A percentile compares a stretch with the other conserved stretches of the same genome.
These are phyloP conservation scores for Nipponacmea schrenckii DNA, from an alignment of 2,888 invertebrate genomes.

Conservation along the genomic window DNA sequence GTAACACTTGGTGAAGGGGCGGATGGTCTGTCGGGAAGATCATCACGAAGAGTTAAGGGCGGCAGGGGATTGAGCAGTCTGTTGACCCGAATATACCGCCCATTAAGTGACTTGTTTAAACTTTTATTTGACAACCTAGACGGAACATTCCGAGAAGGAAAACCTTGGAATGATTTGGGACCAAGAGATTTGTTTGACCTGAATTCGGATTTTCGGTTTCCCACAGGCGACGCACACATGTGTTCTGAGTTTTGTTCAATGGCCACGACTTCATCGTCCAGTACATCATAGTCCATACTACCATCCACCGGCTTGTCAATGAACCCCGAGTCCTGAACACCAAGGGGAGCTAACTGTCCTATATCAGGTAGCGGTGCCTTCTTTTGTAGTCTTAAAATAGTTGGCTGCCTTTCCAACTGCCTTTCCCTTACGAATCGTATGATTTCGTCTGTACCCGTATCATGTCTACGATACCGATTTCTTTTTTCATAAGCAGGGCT, in stretches of 20 bases:
- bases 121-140: conserved; percentile 8
- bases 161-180: conserved; percentile 4
- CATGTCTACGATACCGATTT: conserved; percentile 34
- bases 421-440: conserved; percentile 47
- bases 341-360: conserved; percentile 30
- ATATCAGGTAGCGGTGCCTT: conserved; percentile 47
- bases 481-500: conserved; percentile 19
- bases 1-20: conserved; percentile 50
- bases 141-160: conserved; percentile 7
- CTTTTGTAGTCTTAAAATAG: conserved; percentile 41
- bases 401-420: conserved; percentile 48
- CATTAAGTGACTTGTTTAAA: conserved; percentile 9
- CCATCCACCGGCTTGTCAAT: conserved; percentile 37
- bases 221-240: not conserved
- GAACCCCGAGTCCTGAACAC: conserved; percentile 41
- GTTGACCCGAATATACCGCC: not conserved
- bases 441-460: conserved; percentile 45
- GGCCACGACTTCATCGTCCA: conserved; percentile 43
- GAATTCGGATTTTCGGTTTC: not conserved
- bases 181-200: not conserved
- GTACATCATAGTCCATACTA: conserved; percentile 38
- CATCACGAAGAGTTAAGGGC: conserved; percentile 38
- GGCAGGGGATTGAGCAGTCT: conserved; percentile 38
- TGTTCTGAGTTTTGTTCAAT: conserved; percentile 15
- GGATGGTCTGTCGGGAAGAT: conserved; percentile 42